Evolutionary conservation across 1,140 invertebrate genomes (phyloP), one percentile per base, ranked within the genome.

Genomic region (Caenorhabditis briggsae): DNA sequence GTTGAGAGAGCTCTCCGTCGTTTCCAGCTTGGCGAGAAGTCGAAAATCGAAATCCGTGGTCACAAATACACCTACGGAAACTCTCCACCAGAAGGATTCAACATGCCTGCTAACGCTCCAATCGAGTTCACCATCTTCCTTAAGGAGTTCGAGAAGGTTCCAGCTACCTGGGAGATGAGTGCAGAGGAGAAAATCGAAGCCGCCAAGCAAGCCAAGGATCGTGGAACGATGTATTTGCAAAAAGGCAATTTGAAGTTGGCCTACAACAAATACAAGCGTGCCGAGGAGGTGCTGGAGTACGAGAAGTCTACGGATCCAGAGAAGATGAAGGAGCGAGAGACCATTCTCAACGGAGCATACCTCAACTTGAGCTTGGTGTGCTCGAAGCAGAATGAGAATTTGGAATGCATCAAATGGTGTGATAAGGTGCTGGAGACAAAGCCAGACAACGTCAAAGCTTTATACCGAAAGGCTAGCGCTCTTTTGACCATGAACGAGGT

Each of bases 211-310:
- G 95, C 95, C 59, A 98, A 98, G 93, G 95, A 96, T 78, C 97
- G 96, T 93, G 97, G 97, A 78, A 98, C 96, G 0, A 94, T 95
- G 56, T 98, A 96, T 92, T 97, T 98, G 90, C 97, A 97, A 92
- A 93, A 94, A 3, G 94, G 93, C 82, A 96, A 97, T 91, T 95
- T 94, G 89, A 92, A 93, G 65, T 87, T 96, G 84, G 96, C 97
- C n/a, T 94, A 95, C 53, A 96, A 96, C 93, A 96, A 96, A 94
- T 98, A 98, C 92, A 95, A 95, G 88, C 96, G 95, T 90, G 94
- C 96, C 91, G 90, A 95, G 59, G 90, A 94, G 50, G 94, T 93
- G 85, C 89, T 95, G 61, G 93, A 95, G 82, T 90, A 92, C 89
- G 93, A 93, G 88, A 93, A 93, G 12, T 90, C 92, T 90, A 93